These are phyloP conservation scores for Cataglyphis altisquamis DNA, from an alignment of 2,888 invertebrate genomes.

Conservation along the genomic window DNA sequence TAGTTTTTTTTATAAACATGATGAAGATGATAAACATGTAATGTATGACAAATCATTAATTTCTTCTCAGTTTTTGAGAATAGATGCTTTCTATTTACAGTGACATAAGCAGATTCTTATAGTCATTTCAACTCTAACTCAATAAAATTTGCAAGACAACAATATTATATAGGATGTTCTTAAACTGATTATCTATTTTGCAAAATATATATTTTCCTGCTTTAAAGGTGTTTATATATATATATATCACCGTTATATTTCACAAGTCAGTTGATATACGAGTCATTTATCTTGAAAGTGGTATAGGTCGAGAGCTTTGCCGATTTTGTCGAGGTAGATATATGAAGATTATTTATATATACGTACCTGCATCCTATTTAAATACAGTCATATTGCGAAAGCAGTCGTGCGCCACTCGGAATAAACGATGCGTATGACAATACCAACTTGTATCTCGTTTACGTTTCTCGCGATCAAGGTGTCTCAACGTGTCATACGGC, in stretches of 20 bases:
- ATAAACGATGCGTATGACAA: constrained; percentile 35
- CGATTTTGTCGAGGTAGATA: neutral
- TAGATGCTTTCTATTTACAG: no score
- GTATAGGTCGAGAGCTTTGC: constrained; percentile 6
- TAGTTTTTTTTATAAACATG: neutral
- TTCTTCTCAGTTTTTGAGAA: no score
- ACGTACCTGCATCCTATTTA: neutral
- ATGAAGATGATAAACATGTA: no score
- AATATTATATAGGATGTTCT: no score
- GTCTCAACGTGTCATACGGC: constrained; percentile 39
- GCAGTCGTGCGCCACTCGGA: constrained; percentile 6
- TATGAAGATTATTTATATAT: neutral
- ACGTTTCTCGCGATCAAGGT: constrained; percentile 37
- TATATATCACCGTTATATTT: neutral
- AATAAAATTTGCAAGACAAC: no score
- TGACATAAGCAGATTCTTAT: no score
- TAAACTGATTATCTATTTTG: no score
- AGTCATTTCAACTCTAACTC: no score
- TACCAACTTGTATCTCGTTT: constrained; percentile 42
- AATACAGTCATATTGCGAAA: constrained; percentile 38
- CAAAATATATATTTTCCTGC: no score
- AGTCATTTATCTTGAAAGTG: constrained; percentile 23
- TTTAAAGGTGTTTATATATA: no score
- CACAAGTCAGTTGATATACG: neutral
- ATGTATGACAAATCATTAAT: no score